Conservation (phyloP, 64 coral and sea anemone genomes). For the Montipora foliosa region DNA sequence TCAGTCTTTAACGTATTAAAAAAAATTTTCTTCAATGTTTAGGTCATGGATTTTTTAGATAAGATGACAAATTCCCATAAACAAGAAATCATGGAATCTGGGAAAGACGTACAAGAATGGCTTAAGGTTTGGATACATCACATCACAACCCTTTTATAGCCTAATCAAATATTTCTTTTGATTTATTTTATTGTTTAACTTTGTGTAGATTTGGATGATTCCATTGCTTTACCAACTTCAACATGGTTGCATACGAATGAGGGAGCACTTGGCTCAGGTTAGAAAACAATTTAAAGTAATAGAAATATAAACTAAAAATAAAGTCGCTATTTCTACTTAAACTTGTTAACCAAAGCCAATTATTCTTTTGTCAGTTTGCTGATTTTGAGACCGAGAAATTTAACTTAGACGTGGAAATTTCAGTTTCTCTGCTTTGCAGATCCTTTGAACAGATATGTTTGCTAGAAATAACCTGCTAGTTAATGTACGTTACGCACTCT, state of each 20-base stretch:
- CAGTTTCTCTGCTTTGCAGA: too few relatives aligned
- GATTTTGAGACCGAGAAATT: too few relatives aligned
- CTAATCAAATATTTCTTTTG: background rate
- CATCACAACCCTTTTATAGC: background rate
- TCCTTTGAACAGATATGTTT: too few relatives aligned
- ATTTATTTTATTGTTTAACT: background rate
- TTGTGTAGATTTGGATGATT: conserved; percentile 60
- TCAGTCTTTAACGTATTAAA: too few relatives aligned
- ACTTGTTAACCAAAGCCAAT: too few relatives aligned
- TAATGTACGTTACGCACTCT: too few relatives aligned
- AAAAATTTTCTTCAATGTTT: background rate
- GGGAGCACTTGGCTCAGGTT: conserved; percentile 46
- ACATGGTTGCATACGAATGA: background rate
- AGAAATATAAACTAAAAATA: too few relatives aligned
- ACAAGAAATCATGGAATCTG: conserved; percentile 63
- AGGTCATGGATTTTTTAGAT: conserved; percentile 92
- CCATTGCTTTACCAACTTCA: conserved; percentile 31
- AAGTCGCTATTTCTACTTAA: too few relatives aligned
- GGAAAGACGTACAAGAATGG: conserved; percentile 70
- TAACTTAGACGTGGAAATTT: too few relatives aligned
- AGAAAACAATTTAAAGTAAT: too few relatives aligned
- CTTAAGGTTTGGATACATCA: conserved; percentile 54
- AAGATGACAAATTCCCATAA: conserved; percentile 75
- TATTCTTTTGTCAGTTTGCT: too few relatives aligned
- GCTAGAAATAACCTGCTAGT: too few relatives aligned